phyloP scores from a whole-genome alignment of 2,113 vertebrate genomes.

The Clarias gariepinus region DNA sequence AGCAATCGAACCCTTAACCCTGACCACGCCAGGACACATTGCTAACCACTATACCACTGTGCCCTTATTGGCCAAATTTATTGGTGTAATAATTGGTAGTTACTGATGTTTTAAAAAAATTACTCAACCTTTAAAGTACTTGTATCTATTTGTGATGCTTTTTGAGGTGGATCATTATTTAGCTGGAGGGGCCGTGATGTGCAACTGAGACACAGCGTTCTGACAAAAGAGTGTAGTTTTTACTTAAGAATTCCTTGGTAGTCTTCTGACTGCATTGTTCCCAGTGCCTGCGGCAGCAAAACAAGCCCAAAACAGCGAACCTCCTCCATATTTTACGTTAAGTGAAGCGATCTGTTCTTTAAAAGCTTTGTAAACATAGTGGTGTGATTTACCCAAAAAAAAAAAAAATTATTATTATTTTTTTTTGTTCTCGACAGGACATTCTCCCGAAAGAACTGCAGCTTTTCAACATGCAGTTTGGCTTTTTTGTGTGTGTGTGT shows the following conservation, averaged over 20 bases:
- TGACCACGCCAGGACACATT: no score
- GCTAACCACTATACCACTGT: no score
- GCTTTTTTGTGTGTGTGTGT: neutral
- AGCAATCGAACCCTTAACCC: no score
- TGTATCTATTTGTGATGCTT: neutral
- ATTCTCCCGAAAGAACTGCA: neutral
- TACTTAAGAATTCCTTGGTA: neutral
- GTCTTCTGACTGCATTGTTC: neutral
- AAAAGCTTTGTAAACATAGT: constrained; percentile 8
- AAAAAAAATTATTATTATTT: no score
- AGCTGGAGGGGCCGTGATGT: neutral
- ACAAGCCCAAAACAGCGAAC: neutral
- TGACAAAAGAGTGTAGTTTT: neutral
- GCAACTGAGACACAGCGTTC: no score
- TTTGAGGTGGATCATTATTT: no score
- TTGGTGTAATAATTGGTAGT: no score
- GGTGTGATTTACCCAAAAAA: neutral
- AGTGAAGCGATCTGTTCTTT: neutral
- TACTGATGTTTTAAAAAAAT: no score
- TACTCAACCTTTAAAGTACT: no score
- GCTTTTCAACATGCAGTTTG: neutral
- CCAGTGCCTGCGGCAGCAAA: neutral
- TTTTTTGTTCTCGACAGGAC: neutral
- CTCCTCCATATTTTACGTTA: neutral
- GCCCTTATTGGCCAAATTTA: no score